A percentile compares a stretch with the other conserved stretches of the same genome.
Conservation (phyloP, 1,140 invertebrate species). For the Trachymyrmex cornetzi region DNA sequence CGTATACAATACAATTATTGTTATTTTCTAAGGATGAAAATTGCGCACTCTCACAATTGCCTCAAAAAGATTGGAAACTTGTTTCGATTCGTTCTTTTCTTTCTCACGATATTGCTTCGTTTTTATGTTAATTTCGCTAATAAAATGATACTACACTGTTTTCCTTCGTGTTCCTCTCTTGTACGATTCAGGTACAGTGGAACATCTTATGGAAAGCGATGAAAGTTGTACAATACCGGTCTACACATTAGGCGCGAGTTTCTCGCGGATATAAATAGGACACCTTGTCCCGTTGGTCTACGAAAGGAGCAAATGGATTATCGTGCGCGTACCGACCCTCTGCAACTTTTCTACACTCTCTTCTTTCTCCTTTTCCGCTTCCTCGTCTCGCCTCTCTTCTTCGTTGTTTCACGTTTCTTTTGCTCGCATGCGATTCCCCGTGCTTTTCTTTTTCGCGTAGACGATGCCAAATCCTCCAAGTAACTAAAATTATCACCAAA, state of each 20-base stretch:
- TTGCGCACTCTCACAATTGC: not conserved
- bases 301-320: conserved; percentile 82
- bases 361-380: conserved; percentile 70
- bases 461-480: conserved; percentile 85
- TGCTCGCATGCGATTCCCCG: conserved; percentile 50
- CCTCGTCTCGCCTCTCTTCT: conserved; percentile 49
- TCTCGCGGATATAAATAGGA: conserved; percentile 85
- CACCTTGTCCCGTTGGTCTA: conserved; percentile 75
- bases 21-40: not conserved
- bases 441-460: conserved; percentile 77
- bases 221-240: conserved; percentile 59
- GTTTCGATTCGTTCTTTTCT: not conserved
- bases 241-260: conserved; percentile 84
- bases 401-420: conserved; percentile 72
- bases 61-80: not conserved
- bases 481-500: conserved; percentile 85
- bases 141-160: conserved; percentile 10
- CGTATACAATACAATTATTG: not conserved
- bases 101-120: not conserved
- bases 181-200: not conserved
- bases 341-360: conserved; percentile 62
- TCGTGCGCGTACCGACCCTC: conserved; percentile 74
- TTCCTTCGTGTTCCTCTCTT: not conserved
- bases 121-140: not conserved
- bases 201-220: conserved; percentile 43